These are phyloP conservation scores for Tenualosa ilisha DNA, from an alignment of 2,797 vertebrate genomes.

Conservation along the genomic window DNA sequence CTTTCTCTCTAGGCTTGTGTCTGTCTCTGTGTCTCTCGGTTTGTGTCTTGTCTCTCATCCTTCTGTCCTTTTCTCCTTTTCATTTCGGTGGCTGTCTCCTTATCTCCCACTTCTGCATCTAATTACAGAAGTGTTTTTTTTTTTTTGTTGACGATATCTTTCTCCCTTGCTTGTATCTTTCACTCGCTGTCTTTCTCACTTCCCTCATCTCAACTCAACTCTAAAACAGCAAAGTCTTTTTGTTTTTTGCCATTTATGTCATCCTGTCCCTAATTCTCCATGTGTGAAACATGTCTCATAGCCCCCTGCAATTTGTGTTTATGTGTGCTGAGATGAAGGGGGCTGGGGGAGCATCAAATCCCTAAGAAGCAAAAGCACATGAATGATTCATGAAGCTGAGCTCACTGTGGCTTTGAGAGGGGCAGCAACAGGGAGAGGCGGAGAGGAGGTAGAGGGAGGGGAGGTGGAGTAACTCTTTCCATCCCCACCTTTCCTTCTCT, in stretches of 20 bases:
- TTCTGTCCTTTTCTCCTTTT: not conserved
- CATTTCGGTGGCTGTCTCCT: not conserved
- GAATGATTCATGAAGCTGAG: constrained; percentile 9
- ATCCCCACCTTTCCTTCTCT: not conserved
- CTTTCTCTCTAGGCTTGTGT: not conserved
- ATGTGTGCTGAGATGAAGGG: not conserved
- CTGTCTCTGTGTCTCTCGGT: not conserved
- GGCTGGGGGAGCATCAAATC: not conserved
- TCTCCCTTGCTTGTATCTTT: too few relatives aligned
- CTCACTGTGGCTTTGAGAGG: not conserved
- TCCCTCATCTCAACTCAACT: not conserved
- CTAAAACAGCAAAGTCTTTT: not conserved
- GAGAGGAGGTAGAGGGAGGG: not conserved
- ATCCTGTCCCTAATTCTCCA: not conserved
- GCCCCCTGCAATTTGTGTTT: not conserved
- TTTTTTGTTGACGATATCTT: too few relatives aligned
- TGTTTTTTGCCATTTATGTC: not conserved
- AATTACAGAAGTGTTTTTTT: too few relatives aligned
- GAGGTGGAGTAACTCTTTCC: not conserved
- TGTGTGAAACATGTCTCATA: not conserved
- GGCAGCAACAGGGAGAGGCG: not conserved
- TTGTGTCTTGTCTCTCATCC: not conserved
- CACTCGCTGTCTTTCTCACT: not conserved
- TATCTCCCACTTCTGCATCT: not conserved
- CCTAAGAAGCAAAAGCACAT: not conserved